Base-by-base conservation (phyloP, 2,888 invertebrate genomes). In the Odontomyia ornata region DNA sequence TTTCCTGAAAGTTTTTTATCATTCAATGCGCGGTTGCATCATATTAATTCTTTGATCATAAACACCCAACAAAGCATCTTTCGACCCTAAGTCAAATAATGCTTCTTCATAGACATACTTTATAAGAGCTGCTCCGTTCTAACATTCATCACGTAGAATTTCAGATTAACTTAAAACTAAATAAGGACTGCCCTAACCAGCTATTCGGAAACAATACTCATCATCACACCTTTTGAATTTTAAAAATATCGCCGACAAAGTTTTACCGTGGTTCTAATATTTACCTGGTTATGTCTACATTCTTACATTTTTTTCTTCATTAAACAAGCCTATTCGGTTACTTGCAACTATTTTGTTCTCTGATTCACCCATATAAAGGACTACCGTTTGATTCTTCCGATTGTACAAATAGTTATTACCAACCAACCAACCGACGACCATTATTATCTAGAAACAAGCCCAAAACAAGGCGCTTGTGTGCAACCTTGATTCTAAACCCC, bases 361-460 rank as follows among this genome's bases (percentile, higher is more conserved):
- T 21, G 9, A 36, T 36, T 36, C 36, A 36, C 36, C 21, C 21
- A 7, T 23, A 13, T n/a, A 4, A 25, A 60, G 21, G 21, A 60
- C 60, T 60, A 60, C 60, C 60, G 18, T 60, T 60, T 60, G 60
- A 60, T 60, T 60, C 60, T 60, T 21, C 60, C 60, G 60, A 60
- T 56, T 56, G 4, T 18, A 5, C 18, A 23, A 25, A 23, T 18
- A 21, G 5, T 5, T 9, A 36, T 18, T 18, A 5, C 4, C 4
- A 4, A 9, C 23, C 21, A 2, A 60, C 60, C 23, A 21, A 3
- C 11, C 4, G 5, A 21, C 60, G 60, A 11, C 21, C 21, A 60
- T 60, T 25, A 36, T 18, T 21, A 60, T 9, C 52, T n/a, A 13
- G 18, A 4, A 18, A 52, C 7, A n/a, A 52, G 52, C 4, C 52